These are phyloP conservation scores for Drosophila melanosoma DNA, from an alignment of 2,888 invertebrate genomes.

Conservation along the genomic window DNA sequence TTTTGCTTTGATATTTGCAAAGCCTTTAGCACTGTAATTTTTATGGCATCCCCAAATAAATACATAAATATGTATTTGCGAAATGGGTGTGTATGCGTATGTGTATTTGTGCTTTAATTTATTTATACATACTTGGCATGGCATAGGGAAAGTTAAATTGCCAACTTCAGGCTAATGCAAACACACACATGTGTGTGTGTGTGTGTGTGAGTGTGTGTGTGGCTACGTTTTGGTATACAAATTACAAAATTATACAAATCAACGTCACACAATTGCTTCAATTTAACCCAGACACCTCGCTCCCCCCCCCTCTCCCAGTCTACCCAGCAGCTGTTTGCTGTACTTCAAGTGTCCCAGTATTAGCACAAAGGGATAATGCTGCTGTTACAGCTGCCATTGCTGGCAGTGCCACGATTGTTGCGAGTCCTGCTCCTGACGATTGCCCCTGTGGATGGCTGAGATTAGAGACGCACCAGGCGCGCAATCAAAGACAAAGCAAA, in stretches of 20 bases:
- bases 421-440: conserved; percentile 31
- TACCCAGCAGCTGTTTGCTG: conserved; percentile 47
- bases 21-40: conserved; percentile 7
- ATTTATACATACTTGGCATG: conserved; percentile 65
- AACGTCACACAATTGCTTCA: conserved; percentile 81
- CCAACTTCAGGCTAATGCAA: conserved; percentile 43
- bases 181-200: conserved; percentile 71
- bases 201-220: conserved; percentile 79
- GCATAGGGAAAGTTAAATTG: conserved; percentile 62
- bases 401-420: neutral
- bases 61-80: neutral
- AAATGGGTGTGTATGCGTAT: conserved; percentile 12
- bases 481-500: conserved; percentile 79
- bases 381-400: conserved; percentile 8
- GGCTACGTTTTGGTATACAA: conserved; percentile 80
- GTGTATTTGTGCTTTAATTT: conserved; percentile 64
- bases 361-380: conserved; percentile 47
- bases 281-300: conserved; percentile 59
- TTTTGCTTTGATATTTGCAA: neutral
- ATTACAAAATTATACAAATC: conserved; percentile 81
- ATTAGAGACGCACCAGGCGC: conserved; percentile 71
- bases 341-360: conserved; percentile 50
- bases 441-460: conserved; percentile 71
- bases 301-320: neutral
- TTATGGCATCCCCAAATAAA: conserved; percentile 11